Base-by-base conservation (phyloP, 2,113 vertebrate species). In the Burhinus bistriatus region DNA sequence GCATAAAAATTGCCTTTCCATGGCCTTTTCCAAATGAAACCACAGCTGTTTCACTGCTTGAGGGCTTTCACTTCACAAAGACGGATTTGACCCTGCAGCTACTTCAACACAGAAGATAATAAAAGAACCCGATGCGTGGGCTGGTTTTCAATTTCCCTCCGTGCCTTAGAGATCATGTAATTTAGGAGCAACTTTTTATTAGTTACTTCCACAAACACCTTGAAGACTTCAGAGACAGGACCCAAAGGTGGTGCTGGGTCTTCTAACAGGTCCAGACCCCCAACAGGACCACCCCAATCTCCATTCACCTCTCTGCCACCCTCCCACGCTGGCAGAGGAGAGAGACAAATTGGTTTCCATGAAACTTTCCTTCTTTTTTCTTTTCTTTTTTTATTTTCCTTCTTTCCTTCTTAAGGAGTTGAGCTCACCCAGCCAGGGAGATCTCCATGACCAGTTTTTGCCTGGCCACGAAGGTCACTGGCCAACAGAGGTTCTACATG, bases 81-180 rank as follows among this genome's bases (percentile, higher is more conserved):
- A 26, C 1, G 13, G 69, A 77, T 76, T 51, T 13, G n/a, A 9
- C 40, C 57, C 18, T 7, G 19, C 18, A 45, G 44, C 36, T 26
- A 30, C 58, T n/a, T 71, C 29, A 57, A 54, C 3, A 18, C 62
- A 86, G n/a, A 51, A 5, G 4, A 23, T 3, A 52, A 22, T 15
- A 12, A 44, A 88, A 69, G 17, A 22, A 21, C 5, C 10, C 1
- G 6, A 22, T 8, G 4, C 2, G 1, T 1, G 4, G 38, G 29
- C 36, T 71, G 55, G 3, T 42, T 75, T 83, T 61, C 42, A 22
- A 9, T 29, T 72, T 38, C 42, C 6, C 19, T 32, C 36, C 38
- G 18, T 4, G 11, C 36, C 5, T 3, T 8, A 27, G 30, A 29
- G 47, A 58, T 38, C 18, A 4, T 6, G 21, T 8, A 42, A 83